A percentile compares a stretch with the other conserved stretches of the same genome.
phyloP scores from a whole-genome alignment of 2,113 vertebrate species.

The Gymnobelideus leadbeateri region DNA sequence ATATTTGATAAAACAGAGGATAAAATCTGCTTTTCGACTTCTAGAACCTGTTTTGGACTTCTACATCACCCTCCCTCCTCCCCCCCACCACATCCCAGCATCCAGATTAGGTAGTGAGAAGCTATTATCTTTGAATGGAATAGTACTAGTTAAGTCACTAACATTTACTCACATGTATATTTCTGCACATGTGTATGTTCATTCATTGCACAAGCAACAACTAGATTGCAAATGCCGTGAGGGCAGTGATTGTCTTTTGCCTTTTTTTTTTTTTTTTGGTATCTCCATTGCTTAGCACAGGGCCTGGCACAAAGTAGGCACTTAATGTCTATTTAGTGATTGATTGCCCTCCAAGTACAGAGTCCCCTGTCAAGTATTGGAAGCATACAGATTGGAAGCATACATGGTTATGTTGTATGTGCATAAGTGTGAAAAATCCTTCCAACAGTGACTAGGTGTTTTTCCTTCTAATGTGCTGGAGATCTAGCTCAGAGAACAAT shows the following conservation, averaged over 20 bases:
- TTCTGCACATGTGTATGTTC: neutral
- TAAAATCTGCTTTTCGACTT: neutral
- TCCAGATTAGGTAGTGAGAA: constrained; percentile 58
- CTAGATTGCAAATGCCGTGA: neutral
- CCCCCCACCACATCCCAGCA: neutral
- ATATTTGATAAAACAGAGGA: neutral
- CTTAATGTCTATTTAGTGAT: neutral
- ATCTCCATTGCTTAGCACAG: neutral
- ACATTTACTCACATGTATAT: constrained; percentile 19
- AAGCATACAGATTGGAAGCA: neutral
- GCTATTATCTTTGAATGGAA: constrained; percentile 61
- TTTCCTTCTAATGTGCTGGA: neutral
- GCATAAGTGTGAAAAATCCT: neutral
- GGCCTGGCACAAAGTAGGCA: neutral
- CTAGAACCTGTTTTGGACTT: constrained; percentile 48
- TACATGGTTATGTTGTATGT: neutral
- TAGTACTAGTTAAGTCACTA: constrained; percentile 56
- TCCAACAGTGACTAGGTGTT: neutral
- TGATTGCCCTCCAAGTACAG: neutral
- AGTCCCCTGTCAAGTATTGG: neutral
- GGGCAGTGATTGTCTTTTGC: neutral
- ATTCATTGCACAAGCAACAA: neutral
- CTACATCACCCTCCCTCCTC: constrained; percentile 53
- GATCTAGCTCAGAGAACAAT: neutral
- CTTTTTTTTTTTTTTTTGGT: neutral